Evolutionary conservation across 2,113 vertebrate species (phyloP), one percentile per base, ranked within the genome.

Genomic region (Eudyptes chrysolophus): DNA sequence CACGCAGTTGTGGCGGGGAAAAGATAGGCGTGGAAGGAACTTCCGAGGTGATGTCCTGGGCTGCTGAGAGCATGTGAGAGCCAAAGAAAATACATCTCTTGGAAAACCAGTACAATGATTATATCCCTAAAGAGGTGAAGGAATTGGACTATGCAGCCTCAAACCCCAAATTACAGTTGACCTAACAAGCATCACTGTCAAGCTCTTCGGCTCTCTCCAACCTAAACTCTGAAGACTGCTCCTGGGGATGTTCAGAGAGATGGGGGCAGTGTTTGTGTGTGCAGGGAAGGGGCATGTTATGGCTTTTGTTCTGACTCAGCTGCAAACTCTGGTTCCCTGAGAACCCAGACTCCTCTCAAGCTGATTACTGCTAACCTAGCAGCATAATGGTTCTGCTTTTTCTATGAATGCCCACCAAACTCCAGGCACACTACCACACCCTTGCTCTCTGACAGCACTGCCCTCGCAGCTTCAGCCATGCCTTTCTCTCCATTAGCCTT

Each of bases 241-340:
- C 49, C 36, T 27, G 57, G 27, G 22, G 49, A 21, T 9, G 24
- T 13, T 48, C 34, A 15, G 54, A 26, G 68, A 26, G 55, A 46
- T 13, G 29, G 15, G 40, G 27, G 27, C 46, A 36, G 30, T 3
- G 17, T 51, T 9, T 38, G 48, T n/a, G 21, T n/a, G 42, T 21
- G 18, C 0, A 1, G 11, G 38, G 29, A 52, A 38, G 57, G 40
- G 29, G 46, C 26, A 27, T 1, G 16, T 29, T 26, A n/a, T 1
- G 19, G 18, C 60, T 12, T 84, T 51, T 72, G 72, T 11, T 44
- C 34, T 18, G n/a, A 26, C 44, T 34, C 44, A n/a, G 52, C 58
- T 60, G 51, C 64, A 40, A 38, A 52, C 58, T 57, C 27, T 18
- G 12, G 16, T n/a, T 78, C 27, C 78, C 24, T 4, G 11, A 40